Conservation (phyloP, 2,113 vertebrate species). For the Centropus unirufus region DNA sequence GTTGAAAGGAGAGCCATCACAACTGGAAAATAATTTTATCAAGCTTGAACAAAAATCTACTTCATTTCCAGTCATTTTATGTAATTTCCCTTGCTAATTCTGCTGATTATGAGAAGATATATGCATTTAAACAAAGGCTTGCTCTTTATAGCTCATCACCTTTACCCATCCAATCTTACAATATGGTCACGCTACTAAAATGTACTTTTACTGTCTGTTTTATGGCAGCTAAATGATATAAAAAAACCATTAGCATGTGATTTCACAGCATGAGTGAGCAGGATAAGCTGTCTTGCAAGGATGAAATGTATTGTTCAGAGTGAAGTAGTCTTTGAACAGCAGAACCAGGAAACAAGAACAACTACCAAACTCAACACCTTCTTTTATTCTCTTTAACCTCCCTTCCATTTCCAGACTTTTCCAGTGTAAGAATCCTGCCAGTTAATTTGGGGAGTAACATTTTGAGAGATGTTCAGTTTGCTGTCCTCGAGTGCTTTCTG, state of each 20-base stretch:
- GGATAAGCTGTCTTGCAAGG: neutral
- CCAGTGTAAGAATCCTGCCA: neutral
- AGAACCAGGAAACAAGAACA: neutral
- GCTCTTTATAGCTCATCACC: constrained; percentile 49
- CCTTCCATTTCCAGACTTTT: neutral
- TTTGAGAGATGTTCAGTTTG: neutral
- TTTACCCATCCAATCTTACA: constrained; percentile 49
- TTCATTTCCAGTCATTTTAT: constrained; percentile 51
- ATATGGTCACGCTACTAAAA: constrained; percentile 38
- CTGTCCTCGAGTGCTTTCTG: neutral
- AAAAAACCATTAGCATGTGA: constrained; percentile 25
- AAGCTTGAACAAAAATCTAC: constrained; percentile 62
- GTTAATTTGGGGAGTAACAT: neutral
- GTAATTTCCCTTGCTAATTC: constrained; percentile 63
- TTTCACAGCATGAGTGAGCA: constrained; percentile 23
- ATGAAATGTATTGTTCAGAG: neutral
- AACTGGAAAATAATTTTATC: constrained; percentile 62
- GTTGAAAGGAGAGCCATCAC: neutral
- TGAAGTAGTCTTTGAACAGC: neutral
- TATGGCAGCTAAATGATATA: constrained; percentile 27
- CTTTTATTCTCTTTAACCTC: neutral
- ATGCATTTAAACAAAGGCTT: constrained; percentile 62
- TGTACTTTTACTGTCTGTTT: constrained; percentile 26
- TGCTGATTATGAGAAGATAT: constrained; percentile 47
- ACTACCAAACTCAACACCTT: neutral